Percentiles rank a stretch among this genome's conserved stretches.
These are phyloP conservation scores for Bombus difficillimus DNA, from an alignment of 1,140 invertebrate genomes.

Conservation along the genomic window DNA sequence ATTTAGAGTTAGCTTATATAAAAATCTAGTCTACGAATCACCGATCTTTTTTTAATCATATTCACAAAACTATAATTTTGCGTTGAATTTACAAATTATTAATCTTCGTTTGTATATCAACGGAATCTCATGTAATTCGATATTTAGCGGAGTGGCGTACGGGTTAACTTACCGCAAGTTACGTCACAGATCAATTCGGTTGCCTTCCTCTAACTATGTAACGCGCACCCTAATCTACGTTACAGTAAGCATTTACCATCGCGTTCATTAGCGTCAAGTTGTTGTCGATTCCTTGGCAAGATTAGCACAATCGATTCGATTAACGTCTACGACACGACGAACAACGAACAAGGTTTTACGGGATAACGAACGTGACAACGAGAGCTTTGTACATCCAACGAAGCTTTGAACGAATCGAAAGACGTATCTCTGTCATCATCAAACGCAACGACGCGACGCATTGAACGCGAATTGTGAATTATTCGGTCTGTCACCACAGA, in stretches of 20 bases:
- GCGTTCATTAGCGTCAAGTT: slow-evolving; percentile 30
- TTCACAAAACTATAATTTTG: too few relatives aligned
- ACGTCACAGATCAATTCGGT: slow-evolving; percentile 36
- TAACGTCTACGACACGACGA: slow-evolving; percentile 15
- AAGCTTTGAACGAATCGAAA: neutral
- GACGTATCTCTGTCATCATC: neutral
- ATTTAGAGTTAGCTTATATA: too few relatives aligned
- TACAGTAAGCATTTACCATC: slow-evolving; percentile 43
- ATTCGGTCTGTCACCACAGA: neutral
- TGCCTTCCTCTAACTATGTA: neutral
- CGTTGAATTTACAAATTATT: neutral
- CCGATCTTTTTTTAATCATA: too few relatives aligned
- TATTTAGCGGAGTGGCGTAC: neutral
- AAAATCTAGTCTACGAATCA: too few relatives aligned
- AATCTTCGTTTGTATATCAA: too few relatives aligned
- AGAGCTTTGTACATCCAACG: neutral
- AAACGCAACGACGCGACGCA: neutral
- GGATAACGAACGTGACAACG: neutral
- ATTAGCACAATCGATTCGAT: slow-evolving; percentile 49
- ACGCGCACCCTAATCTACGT: slow-evolving; percentile 9
- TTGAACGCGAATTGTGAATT: slow-evolving; percentile 5
- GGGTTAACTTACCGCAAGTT: slow-evolving; percentile 44
- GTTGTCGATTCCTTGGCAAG: slow-evolving; percentile 11
- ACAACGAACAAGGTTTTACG: slow-evolving; percentile 23
- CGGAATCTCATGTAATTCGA: neutral